Evolutionary conservation across 1,140 invertebrate species (phyloP).

Genomic region (Lucilia sericata): DNA sequence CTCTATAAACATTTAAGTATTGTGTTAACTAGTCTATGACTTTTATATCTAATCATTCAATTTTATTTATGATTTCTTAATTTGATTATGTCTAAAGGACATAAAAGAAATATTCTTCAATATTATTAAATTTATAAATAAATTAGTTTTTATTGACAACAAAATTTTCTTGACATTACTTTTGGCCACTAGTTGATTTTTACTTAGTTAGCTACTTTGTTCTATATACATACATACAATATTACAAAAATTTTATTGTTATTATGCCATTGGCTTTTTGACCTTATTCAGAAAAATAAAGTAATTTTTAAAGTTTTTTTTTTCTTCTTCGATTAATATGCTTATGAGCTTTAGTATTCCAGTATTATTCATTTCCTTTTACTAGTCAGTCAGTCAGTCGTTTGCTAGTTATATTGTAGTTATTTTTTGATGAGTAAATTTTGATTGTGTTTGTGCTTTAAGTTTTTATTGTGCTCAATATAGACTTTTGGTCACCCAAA

Average conservation of each 20-base stretch:
- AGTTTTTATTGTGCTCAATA: neutral
- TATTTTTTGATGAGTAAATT: neutral
- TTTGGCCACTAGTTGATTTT: neutral
- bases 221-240: neutral
- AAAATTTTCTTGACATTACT: too few species aligned
- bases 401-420: neutral
- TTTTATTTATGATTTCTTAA: too few species aligned
- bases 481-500: conserved; percentile 19
- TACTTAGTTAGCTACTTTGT: neutral
- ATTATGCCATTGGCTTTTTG: neutral
- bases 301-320: neutral
- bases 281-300: neutral
- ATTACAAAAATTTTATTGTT: neutral
- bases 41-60: too few species aligned
- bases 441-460: conserved; percentile 5
- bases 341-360: neutral
- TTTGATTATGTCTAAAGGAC: too few species aligned
- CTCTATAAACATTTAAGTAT: too few species aligned
- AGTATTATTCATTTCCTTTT: neutral
- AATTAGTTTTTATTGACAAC: too few species aligned
- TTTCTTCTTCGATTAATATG: neutral
- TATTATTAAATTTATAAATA: too few species aligned
- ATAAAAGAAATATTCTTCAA: too few species aligned
- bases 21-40: too few species aligned
- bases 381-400: neutral